These are phyloP conservation scores for Phaonia tiefii DNA, from an alignment of 2,888 invertebrate genomes.

Conservation along the genomic window DNA sequence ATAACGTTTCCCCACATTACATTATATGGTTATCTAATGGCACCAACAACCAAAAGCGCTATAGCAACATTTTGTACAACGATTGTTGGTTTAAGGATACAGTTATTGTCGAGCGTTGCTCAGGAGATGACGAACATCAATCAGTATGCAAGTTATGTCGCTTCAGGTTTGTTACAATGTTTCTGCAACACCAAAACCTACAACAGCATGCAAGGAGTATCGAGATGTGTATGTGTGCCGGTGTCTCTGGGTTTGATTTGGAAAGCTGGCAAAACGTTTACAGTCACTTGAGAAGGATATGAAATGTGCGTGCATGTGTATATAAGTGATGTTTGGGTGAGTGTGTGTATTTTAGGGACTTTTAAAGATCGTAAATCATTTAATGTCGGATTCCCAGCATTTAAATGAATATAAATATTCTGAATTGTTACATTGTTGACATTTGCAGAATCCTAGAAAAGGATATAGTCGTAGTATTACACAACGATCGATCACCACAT, in stretches of 20 bases:
- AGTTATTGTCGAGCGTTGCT: constrained; percentile 4
- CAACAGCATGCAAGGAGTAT: background rate
- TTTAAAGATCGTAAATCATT: constrained; percentile 52
- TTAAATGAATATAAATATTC: constrained; percentile 50
- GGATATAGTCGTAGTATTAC: no score
- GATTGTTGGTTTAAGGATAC: background rate
- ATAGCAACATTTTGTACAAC: constrained; percentile 26
- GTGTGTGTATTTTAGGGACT: constrained; percentile 15
- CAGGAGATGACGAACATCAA: constrained; percentile 39
- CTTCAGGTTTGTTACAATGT: constrained; percentile 39
- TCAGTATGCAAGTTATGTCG: constrained; percentile 57
- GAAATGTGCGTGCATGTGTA: background rate
- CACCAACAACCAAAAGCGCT: background rate
- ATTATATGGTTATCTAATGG: constrained; percentile 16
- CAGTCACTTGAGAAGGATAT: background rate
- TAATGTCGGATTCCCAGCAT: constrained; percentile 26
- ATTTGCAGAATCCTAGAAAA: constrained; percentile 16
- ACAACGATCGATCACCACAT: constrained; percentile 51
- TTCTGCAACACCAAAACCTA: background rate
- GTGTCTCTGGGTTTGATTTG: constrained; percentile 4
- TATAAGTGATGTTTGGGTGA: constrained; percentile 11
- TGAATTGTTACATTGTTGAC: constrained; percentile 19
- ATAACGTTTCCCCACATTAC: background rate
- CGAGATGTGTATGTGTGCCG: background rate
- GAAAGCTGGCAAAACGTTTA: constrained; percentile 37